Conservation (phyloP, 2,113 vertebrate genomes). For the Trogon surrucura region DNA sequence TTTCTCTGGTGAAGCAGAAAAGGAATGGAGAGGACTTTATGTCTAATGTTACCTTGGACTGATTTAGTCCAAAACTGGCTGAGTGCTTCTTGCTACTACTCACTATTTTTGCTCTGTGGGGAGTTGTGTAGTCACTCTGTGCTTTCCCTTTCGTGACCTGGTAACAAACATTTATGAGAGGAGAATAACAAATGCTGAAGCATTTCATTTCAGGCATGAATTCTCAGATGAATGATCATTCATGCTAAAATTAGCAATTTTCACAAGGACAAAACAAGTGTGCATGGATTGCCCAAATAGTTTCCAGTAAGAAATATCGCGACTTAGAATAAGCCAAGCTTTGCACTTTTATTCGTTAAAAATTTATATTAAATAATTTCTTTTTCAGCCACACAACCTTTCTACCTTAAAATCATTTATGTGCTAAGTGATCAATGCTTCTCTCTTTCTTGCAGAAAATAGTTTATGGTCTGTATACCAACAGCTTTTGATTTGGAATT, state of each 20-base stretch:
- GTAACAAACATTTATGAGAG: not conserved
- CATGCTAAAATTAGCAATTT: not conserved
- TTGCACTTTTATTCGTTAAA: not conserved
- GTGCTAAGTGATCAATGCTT: not conserved
- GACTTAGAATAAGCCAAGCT: not conserved
- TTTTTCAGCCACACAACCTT: not conserved
- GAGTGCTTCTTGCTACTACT: not conserved
- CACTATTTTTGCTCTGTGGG: not conserved
- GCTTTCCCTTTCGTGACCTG: not conserved
- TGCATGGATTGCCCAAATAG: not conserved
- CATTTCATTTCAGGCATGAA: conserved; percentile 23
- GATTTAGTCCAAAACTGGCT: not conserved
- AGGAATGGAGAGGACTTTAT: not conserved
- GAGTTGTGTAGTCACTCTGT: not conserved
- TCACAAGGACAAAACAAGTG: not conserved
- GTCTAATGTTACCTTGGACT: not conserved
- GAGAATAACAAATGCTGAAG: conserved; percentile 13
- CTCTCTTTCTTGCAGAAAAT: not conserved
- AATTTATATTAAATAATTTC: not conserved
- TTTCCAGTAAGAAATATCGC: not conserved
- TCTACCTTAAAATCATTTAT: not conserved
- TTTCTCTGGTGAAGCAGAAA: not conserved
- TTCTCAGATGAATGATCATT: conserved; percentile 12
- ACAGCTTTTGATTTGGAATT: conserved; percentile 14
- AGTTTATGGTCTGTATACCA: not conserved